phyloP scores from a whole-genome alignment of 2,888 invertebrate species.

The Heliconius cydno region DNA sequence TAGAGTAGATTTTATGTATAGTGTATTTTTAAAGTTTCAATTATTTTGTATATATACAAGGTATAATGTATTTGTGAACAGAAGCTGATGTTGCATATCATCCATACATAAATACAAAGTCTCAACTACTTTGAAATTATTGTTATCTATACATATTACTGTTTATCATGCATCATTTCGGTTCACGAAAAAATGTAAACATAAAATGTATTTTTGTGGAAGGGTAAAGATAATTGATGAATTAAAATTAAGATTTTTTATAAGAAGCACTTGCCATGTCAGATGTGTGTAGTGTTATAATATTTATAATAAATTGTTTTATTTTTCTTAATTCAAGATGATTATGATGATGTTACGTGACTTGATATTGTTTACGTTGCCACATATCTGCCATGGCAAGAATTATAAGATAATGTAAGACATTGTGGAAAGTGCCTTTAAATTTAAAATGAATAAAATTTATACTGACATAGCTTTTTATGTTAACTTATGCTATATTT shows the following conservation, averaged over 20 bases:
- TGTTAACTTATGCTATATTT: slow-evolving; percentile 83
- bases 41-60: slow-evolving; percentile 68
- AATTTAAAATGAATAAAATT: slow-evolving; percentile 81
- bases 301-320: slow-evolving; percentile 46
- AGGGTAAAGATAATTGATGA: slow-evolving; percentile 75
- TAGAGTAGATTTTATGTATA: slow-evolving; percentile 67
- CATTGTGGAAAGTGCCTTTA: slow-evolving; percentile 83
- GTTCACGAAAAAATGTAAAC: slow-evolving; percentile 44
- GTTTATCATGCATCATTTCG: slow-evolving; percentile 41
- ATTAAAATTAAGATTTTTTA: slow-evolving; percentile 57
- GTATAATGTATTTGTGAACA: slow-evolving; percentile 58
- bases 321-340: slow-evolving; percentile 46
- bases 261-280: slow-evolving; percentile 59
- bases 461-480: slow-evolving; percentile 83
- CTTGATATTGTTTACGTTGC: slow-evolving; percentile 46
- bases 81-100: slow-evolving; percentile 62
- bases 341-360: slow-evolving; percentile 41
- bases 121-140: slow-evolving; percentile 51
- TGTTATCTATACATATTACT: slow-evolving; percentile 40
- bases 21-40: slow-evolving; percentile 67
- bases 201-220: slow-evolving; percentile 60
- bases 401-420: slow-evolving; percentile 70
- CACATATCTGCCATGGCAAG: slow-evolving; percentile 68
- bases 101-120: slow-evolving; percentile 48
- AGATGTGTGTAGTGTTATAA: slow-evolving; percentile 51